phyloP scores from a whole-genome alignment of 2,888 invertebrate genomes.

The Archaeoteleia sp. region DNA sequence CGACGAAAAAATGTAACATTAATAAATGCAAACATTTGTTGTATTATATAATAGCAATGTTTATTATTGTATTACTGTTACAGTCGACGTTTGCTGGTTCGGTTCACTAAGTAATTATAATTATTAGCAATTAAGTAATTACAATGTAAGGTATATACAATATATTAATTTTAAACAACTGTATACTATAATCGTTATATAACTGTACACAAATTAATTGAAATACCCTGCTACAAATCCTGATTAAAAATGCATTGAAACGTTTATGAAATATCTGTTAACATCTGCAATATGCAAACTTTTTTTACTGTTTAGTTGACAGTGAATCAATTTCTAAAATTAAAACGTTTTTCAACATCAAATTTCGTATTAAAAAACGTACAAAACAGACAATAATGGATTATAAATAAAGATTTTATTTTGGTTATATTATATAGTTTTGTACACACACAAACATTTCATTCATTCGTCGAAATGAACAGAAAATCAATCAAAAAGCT shows the following conservation, averaged over 20 bases:
- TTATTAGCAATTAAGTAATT: constrained; percentile 24
- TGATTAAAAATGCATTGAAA: not conserved
- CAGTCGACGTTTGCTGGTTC: constrained; percentile 27
- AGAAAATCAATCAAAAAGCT: too few relatives aligned
- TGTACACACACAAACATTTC: too few relatives aligned
- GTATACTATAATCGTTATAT: constrained; percentile 17
- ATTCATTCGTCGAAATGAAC: too few relatives aligned
- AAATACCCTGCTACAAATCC: constrained; percentile 20
- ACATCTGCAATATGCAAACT: too few relatives aligned
- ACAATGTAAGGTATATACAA: constrained; percentile 38
- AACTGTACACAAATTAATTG: constrained; percentile 33
- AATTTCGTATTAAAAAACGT: too few relatives aligned
- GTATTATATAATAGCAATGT: constrained; percentile 20
- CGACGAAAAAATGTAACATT: constrained; percentile 38
- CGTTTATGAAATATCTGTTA: too few relatives aligned
- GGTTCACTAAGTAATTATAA: constrained; percentile 26
- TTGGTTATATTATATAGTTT: too few relatives aligned
- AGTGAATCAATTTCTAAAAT: too few relatives aligned
- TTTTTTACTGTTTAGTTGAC: too few relatives aligned
- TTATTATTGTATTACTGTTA: constrained; percentile 25
- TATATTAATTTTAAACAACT: constrained; percentile 16
- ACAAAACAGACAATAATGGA: too few relatives aligned
- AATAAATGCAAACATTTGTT: constrained; percentile 27
- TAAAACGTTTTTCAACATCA: too few relatives aligned
- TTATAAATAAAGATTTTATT: too few relatives aligned